Conservation (phyloP, 2,113 vertebrate genomes). For the Lagopus leucura region DNA sequence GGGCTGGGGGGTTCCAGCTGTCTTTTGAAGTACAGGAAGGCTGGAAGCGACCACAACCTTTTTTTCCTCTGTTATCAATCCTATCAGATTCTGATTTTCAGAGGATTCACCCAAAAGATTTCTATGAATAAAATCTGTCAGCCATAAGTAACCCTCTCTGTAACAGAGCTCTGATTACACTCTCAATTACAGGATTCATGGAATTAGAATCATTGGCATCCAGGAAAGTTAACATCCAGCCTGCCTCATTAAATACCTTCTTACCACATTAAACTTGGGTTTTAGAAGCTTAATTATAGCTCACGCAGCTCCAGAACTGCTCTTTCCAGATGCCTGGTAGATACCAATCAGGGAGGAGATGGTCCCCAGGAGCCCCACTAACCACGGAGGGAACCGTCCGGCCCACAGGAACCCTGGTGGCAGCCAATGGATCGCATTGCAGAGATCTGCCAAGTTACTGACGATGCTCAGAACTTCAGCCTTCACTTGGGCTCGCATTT, state of each 20-base stretch:
- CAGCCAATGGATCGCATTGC: conserved; percentile 94
- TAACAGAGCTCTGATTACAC: background rate
- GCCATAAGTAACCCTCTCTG: background rate
- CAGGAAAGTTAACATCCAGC: background rate
- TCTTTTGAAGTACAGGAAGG: background rate
- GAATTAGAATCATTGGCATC: background rate
- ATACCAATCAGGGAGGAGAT: conserved; percentile 88
- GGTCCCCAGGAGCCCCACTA: conserved; percentile 94
- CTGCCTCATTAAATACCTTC: background rate
- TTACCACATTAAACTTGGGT: background rate
- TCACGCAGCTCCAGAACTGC: conserved; percentile 44
- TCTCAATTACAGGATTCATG: background rate
- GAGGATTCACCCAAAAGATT: background rate
- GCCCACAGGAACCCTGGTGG: conserved; percentile 92
- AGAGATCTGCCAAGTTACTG: conserved; percentile 84
- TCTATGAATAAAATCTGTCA: background rate
- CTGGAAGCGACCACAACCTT: background rate
- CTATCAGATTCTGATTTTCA: background rate
- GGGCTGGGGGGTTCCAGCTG: background rate
- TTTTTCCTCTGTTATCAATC: background rate
- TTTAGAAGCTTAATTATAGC: background rate
- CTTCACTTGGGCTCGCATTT: conserved; percentile 18
- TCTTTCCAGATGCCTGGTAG: conserved; percentile 76
- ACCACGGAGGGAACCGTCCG: conserved; percentile 87
- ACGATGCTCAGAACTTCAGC: conserved; percentile 82